phyloP scores from a whole-genome alignment of 2,797 vertebrate species.

The Oreortyx pictus region DNA sequence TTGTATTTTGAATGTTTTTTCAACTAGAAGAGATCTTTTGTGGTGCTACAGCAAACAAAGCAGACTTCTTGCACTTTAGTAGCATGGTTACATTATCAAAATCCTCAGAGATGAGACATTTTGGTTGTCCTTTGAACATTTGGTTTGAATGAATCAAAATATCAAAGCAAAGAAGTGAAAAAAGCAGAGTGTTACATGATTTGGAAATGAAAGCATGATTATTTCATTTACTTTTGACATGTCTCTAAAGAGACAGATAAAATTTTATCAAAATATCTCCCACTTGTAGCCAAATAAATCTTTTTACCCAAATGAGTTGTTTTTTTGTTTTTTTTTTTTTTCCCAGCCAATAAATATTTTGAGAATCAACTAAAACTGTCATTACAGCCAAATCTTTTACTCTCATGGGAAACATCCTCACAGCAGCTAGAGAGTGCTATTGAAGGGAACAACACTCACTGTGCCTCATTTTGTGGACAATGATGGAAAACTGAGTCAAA shows the following conservation, averaged over 20 bases:
- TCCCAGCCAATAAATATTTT: neutral
- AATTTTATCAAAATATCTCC: neutral
- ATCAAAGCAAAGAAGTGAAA: constrained; percentile 8
- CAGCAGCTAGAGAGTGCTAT: neutral
- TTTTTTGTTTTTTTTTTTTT: neutral
- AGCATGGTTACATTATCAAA: constrained; percentile 19
- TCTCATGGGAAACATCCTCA: neutral
- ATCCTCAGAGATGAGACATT: neutral
- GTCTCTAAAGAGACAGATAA: neutral
- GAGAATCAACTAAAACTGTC: neutral
- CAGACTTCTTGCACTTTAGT: constrained; percentile 4
- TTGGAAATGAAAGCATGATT: neutral
- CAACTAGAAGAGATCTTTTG: neutral
- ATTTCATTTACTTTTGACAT: neutral
- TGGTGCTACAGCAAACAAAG: constrained; percentile 15
- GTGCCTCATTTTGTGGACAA: neutral
- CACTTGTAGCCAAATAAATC: neutral
- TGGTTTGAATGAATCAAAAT: neutral
- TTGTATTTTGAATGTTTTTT: constrained; percentile 17
- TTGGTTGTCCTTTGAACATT: neutral
- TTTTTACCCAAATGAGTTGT: neutral
- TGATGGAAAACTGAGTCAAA: neutral
- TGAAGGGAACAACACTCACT: neutral
- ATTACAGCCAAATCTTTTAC: neutral
- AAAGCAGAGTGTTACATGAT: neutral